Base-by-base conservation (phyloP, 2,888 invertebrate genomes). In the Byasa hedistus region DNA sequence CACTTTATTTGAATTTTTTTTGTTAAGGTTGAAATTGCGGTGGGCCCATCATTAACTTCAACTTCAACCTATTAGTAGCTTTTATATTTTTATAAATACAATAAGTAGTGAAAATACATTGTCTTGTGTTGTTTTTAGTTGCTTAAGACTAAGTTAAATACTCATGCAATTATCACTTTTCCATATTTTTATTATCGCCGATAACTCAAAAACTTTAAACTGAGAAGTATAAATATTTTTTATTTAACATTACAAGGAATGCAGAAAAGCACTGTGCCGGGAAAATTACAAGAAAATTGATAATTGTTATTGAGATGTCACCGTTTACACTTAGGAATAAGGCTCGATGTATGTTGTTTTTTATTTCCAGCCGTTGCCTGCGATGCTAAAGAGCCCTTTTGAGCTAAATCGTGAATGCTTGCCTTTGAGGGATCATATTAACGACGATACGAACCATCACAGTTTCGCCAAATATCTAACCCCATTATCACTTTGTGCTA, bases 331-430 rank as follows among this genome's bases (percentile, higher is more conserved):
- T 85, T 81, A 87, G 86, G 89, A 89, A 83, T 89, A 89, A 90
- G 91, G 90, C 91, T 89, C 91, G 90, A 89, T 91, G 87, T 91
- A 89, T 91, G 90, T 91, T 91, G 90, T 91, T 91, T 91, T 88
- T 92, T 91, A 91, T 91, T 92, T 91, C 89, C 92, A 92, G 92
- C 90, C 86, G 89, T 89, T 90, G 91, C 91, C 92, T 91, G 91
- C 89, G 89, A 91, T 90, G 91, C 91, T 91, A 91, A 87, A 89
- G 86, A 91, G 85, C 87, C 91, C 88, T 90, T 91, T 91, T 91
- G 91, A 91, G 90, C 90, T 91, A 91, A 89, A 91, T 86, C 89
- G 90, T 91, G 91, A 91, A 91, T 91, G 91, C 91, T 91, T 91
- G 91, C 91, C 90, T 91, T 90, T 91, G 89, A 90, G 87, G 90